Percentiles rank a stretch among this genome's conserved stretches.
phyloP scores from a whole-genome alignment of 2,888 invertebrate species.

The Phymatocera aterrima region DNA sequence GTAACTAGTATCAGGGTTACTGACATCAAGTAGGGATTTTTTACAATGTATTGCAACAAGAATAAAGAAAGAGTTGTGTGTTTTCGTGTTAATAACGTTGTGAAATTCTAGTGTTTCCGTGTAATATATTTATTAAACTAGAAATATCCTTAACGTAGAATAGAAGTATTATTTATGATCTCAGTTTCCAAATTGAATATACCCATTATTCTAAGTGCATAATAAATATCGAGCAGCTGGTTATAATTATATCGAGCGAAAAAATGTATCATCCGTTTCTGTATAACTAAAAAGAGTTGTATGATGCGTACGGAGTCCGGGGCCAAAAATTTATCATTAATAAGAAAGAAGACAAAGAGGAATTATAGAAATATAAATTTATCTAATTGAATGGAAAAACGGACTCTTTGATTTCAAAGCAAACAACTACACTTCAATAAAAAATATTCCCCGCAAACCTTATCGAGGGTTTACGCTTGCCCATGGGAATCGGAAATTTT shows the following conservation, averaged over 20 bases:
- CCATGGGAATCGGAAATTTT: slow-evolving; percentile 36
- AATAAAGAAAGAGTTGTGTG: slow-evolving; percentile 33
- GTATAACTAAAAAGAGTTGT: slow-evolving; percentile 34
- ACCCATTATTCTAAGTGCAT: not conserved
- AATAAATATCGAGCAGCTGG: not conserved
- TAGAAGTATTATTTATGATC: slow-evolving; percentile 30
- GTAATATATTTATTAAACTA: slow-evolving; percentile 1
- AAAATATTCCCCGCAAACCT: slow-evolving; percentile 9
- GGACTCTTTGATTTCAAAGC: slow-evolving; percentile 17
- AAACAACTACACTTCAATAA: not conserved
- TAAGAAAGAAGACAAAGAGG: not conserved
- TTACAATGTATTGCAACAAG: slow-evolving; percentile 37
- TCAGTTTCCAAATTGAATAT: not conserved
- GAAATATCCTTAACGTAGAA: slow-evolving; percentile 25
- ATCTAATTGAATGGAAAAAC: slow-evolving; percentile 23
- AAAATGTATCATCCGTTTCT: not conserved
- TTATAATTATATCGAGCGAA: not conserved
- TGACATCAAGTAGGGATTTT: slow-evolving; percentile 45
- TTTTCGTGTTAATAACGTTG: slow-evolving; percentile 27
- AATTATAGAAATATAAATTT: too few relatives aligned
- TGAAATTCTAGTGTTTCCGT: slow-evolving; percentile 31
- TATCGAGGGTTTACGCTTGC: slow-evolving; percentile 9
- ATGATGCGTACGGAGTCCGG: slow-evolving; percentile 25
- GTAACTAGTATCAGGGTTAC: slow-evolving; percentile 34
- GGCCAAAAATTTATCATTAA: slow-evolving; percentile 17